These are phyloP conservation scores for Eospalax fontanierii DNA, from an alignment of 2,797 vertebrate genomes.

Conservation along the genomic window DNA sequence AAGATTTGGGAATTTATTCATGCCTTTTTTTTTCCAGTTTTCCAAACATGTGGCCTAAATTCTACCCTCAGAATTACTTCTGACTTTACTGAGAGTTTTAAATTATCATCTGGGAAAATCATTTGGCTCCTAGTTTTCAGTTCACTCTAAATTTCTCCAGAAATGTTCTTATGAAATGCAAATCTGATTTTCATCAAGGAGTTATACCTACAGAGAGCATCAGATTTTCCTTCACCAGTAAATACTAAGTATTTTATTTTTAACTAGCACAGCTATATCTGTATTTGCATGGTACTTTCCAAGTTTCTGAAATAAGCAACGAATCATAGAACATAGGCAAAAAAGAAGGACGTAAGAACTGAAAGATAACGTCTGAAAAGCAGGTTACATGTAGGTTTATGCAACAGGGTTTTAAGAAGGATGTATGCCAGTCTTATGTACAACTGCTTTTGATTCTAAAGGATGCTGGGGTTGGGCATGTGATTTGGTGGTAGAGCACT, in stretches of 20 bases:
- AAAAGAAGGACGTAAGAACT: constrained; percentile 71
- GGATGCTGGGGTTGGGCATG: background rate
- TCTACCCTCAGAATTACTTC: constrained; percentile 76
- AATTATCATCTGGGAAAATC: constrained; percentile 76
- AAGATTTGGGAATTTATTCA: constrained; percentile 77
- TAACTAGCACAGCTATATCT: constrained; percentile 80
- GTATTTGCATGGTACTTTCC: constrained; percentile 86
- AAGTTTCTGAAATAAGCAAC: constrained; percentile 80
- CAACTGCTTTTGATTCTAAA: constrained; percentile 57
- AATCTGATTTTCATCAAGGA: constrained; percentile 80
- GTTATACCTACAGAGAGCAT: constrained; percentile 80
- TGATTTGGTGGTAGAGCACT: background rate
- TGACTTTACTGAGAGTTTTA: constrained; percentile 78
- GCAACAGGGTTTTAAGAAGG: constrained; percentile 39
- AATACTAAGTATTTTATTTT: constrained; percentile 82
- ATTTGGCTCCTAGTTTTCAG: constrained; percentile 77
- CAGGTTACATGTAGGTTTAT: constrained; percentile 46
- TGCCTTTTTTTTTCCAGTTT: constrained; percentile 67
- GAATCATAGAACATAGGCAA: constrained; percentile 74
- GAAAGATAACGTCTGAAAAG: constrained; percentile 78
- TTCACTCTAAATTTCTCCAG: constrained; percentile 78
- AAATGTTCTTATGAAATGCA: constrained; percentile 79
- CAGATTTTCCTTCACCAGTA: constrained; percentile 84
- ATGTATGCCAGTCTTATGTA: background rate
- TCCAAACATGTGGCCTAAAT: constrained; percentile 77